Percentiles rank a stretch among this genome's conserved stretches.
Evolutionary conservation across 1,140 invertebrate genomes (phyloP).

Genomic region (Drosophila serrata): DNA sequence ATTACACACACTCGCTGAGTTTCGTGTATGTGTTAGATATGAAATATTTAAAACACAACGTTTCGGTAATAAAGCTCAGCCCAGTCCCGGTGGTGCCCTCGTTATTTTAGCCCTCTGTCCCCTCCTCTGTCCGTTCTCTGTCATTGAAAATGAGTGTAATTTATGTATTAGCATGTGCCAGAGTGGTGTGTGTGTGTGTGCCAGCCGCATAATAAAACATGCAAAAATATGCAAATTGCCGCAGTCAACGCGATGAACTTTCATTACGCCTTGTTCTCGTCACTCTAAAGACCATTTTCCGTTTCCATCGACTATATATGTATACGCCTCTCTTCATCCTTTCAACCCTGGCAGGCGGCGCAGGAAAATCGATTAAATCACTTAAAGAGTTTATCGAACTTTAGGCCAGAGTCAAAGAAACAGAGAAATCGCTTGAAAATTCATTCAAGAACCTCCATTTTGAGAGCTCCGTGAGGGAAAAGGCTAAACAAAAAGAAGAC

Average conservation of each 20-base stretch:
- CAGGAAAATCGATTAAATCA: conserved; percentile 67
- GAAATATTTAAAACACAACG: conserved; percentile 79
- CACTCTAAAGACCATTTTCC: conserved; percentile 74
- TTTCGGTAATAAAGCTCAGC: conserved; percentile 69
- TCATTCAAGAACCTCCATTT: not conserved
- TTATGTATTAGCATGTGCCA: conserved; percentile 58
- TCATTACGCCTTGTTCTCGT: conserved; percentile 62
- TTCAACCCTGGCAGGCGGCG: not conserved
- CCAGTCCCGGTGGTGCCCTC: conserved; percentile 2
- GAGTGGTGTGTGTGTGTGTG: conserved; percentile 46
- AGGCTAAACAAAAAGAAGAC: not conserved
- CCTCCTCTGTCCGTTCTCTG: conserved; percentile 45
- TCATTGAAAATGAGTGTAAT: conserved; percentile 64
- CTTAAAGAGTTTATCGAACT: conserved; percentile 78
- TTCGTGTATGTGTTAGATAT: conserved; percentile 59
- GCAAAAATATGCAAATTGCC: conserved; percentile 83
- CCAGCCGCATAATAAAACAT: conserved; percentile 75
- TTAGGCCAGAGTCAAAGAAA: conserved; percentile 23
- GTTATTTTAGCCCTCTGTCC: conserved; percentile 34
- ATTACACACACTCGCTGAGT: conserved; percentile 16
- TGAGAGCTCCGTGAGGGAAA: conserved; percentile 4
- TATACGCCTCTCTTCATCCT: not conserved
- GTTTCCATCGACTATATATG: conserved; percentile 8
- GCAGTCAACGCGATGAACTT: conserved; percentile 80
- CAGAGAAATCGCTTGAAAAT: conserved; percentile 3